Evolutionary conservation across 2,888 invertebrate species (phyloP).

Genomic region (Sericinus montela): DNA sequence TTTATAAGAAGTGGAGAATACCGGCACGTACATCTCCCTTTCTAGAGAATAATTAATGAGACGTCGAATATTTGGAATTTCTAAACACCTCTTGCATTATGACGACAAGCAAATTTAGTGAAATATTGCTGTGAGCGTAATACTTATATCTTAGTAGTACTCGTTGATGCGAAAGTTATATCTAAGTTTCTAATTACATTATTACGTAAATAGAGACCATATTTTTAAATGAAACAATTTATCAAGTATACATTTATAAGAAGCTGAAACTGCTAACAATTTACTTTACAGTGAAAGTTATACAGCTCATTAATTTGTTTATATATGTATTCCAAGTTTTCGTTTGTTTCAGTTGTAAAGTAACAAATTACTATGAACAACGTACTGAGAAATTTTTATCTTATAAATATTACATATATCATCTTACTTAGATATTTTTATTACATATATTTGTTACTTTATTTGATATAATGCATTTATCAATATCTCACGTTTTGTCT

Average conservation of each 20-base stretch:
- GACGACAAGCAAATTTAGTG: conserved; percentile 41
- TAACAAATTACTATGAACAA: too few species aligned
- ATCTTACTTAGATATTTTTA: too few species aligned
- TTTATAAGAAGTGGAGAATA: conserved; percentile 57
- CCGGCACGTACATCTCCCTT: conserved; percentile 47
- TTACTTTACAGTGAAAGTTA: not conserved
- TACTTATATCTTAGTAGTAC: conserved; percentile 8
- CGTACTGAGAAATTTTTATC: too few species aligned
- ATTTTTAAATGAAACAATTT: not conserved
- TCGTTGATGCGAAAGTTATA: conserved; percentile 16
- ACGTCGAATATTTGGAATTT: conserved; percentile 51
- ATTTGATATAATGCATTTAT: too few species aligned
- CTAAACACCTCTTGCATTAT: conserved; percentile 45
- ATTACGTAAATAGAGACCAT: conserved; percentile 3
- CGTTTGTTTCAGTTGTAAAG: not conserved
- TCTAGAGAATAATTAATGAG: conserved; percentile 55
- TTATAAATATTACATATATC: too few species aligned
- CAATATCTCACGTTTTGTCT: too few species aligned
- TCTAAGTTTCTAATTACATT: conserved; percentile 11
- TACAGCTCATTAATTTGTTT: not conserved
- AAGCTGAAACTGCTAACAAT: not conserved
- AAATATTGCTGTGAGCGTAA: conserved; percentile 15
- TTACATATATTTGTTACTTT: too few species aligned
- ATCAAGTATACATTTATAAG: not conserved
- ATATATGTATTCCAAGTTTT: not conserved